These are phyloP conservation scores for Lasius platythorax DNA, from an alignment of 2,888 invertebrate species.

Conservation along the genomic window DNA sequence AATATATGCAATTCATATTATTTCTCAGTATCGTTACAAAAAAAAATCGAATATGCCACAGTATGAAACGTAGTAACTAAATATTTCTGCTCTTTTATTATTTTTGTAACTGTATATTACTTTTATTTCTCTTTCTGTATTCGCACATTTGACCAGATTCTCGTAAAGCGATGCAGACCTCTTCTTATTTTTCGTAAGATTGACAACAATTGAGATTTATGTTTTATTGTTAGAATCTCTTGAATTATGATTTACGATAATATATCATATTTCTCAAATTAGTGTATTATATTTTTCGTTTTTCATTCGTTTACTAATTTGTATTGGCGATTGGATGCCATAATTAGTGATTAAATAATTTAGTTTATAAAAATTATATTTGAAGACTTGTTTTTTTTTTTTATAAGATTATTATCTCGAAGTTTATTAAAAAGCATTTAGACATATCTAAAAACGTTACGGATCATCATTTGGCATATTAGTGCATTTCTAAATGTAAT, in stretches of 20 bases:
- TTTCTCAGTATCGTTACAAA: slow-evolving; percentile 26
- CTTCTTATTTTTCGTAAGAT: slow-evolving; percentile 11
- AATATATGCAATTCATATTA: slow-evolving; percentile 21
- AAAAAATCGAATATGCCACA: slow-evolving; percentile 16
- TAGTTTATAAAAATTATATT: slow-evolving; percentile 63
- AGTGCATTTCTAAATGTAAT: slow-evolving; percentile 47
- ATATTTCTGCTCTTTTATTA: slow-evolving; percentile 37
- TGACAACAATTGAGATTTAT: slow-evolving; percentile 16
- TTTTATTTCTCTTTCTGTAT: slow-evolving; percentile 28
- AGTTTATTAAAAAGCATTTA: slow-evolving; percentile 56
- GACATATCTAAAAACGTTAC: slow-evolving; percentile 37
- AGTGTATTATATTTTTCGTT: slow-evolving; percentile 58
- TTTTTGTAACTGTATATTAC: slow-evolving; percentile 33
- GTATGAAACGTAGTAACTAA: slow-evolving; percentile 13
- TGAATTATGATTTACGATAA: slow-evolving; percentile 5
- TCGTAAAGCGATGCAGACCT: not conserved
- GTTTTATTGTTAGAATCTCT: slow-evolving; percentile 4
- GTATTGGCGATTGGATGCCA: slow-evolving; percentile 54
- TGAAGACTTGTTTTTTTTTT: slow-evolving; percentile 30
- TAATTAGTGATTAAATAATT: slow-evolving; percentile 57
- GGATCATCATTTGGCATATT: slow-evolving; percentile 46
- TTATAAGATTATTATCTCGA: slow-evolving; percentile 53
- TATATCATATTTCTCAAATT: slow-evolving; percentile 49
- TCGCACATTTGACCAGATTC: not conserved
- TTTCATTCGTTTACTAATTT: slow-evolving; percentile 58